A percentile compares a stretch with the other conserved stretches of the same genome.
phyloP scores from a whole-genome alignment of 2,888 invertebrate species.

The Xanthorhoe spadicearia region DNA sequence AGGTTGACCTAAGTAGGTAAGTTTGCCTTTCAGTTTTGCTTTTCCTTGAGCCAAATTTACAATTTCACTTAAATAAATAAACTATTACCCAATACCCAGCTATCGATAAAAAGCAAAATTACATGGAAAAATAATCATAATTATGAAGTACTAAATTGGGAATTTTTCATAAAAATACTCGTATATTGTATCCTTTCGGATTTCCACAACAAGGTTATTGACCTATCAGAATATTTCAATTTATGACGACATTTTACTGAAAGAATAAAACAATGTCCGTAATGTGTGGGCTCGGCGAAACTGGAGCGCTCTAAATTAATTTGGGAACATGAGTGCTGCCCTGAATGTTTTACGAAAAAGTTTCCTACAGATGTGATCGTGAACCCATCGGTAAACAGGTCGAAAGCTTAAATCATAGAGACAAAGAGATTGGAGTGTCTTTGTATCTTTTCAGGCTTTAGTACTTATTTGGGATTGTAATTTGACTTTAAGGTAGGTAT shows the following conservation, averaged over 20 bases:
- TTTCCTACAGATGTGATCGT: neutral
- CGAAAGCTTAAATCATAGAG: neutral
- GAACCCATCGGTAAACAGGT: neutral
- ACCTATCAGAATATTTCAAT: slow-evolving; percentile 10
- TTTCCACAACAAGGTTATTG: slow-evolving; percentile 4
- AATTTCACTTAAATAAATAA: too few relatives aligned
- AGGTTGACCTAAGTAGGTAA: too few relatives aligned
- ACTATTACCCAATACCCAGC: too few relatives aligned
- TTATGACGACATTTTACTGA: slow-evolving; percentile 14
- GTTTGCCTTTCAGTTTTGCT: too few relatives aligned
- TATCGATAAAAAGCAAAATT: too few relatives aligned
- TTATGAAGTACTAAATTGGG: too few relatives aligned
- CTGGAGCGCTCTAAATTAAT: slow-evolving; percentile 35
- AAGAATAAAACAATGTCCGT: slow-evolving; percentile 30
- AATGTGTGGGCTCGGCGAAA: slow-evolving; percentile 20
- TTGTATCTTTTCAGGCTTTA: too few relatives aligned
- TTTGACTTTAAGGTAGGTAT: too few relatives aligned
- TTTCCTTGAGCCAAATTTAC: too few relatives aligned
- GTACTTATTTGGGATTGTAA: too few relatives aligned
- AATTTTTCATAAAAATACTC: too few relatives aligned
- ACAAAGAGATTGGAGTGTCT: neutral
- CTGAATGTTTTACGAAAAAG: slow-evolving; percentile 7
- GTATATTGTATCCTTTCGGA: neutral
- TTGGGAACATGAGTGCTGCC: slow-evolving; percentile 29
- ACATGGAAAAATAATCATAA: too few relatives aligned